A percentile compares a stretch with the other conserved stretches of the same genome.
These are phyloP conservation scores for Verasper variegatus DNA, from an alignment of 2,113 vertebrate genomes.

Conservation along the genomic window DNA sequence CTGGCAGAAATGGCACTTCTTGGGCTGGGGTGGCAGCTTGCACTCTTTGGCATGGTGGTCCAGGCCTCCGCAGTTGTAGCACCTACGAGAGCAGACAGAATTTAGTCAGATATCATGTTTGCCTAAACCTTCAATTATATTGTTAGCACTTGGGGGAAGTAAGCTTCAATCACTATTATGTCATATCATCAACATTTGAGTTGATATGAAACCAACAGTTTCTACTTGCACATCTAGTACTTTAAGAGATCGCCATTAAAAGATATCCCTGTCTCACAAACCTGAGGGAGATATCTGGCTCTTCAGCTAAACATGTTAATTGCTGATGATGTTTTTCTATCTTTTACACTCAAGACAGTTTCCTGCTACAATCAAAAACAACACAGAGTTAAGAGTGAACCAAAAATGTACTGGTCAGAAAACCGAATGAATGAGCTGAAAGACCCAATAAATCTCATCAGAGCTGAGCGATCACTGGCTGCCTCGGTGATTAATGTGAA, in stretches of 20 bases:
- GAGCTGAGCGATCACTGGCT: background rate
- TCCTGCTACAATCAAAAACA: too few relatives aligned
- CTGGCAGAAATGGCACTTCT: slow-evolving; percentile 98
- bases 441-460: too few relatives aligned
- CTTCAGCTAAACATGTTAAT: background rate
- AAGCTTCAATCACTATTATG: background rate
- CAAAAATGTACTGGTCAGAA: too few relatives aligned
- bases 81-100: slow-evolving; percentile 78
- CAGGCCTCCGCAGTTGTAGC: slow-evolving; percentile 97
- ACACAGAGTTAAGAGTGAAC: too few relatives aligned
- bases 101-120: background rate
- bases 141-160: background rate
- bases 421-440: background rate
- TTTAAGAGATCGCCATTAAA: background rate
- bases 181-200: too few relatives aligned
- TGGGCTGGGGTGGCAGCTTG: slow-evolving; percentile 96
- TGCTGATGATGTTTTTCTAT: background rate
- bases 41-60: slow-evolving; percentile 99
- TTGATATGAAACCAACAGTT: too few relatives aligned
- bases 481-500: background rate
- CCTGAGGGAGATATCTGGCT: background rate
- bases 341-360: too few relatives aligned
- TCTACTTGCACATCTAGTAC: too few relatives aligned
- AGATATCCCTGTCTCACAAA: background rate
- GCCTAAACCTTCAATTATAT: background rate